Conservation (phyloP, 1,140 invertebrate genomes). For the Drosophila elegans region DNA sequence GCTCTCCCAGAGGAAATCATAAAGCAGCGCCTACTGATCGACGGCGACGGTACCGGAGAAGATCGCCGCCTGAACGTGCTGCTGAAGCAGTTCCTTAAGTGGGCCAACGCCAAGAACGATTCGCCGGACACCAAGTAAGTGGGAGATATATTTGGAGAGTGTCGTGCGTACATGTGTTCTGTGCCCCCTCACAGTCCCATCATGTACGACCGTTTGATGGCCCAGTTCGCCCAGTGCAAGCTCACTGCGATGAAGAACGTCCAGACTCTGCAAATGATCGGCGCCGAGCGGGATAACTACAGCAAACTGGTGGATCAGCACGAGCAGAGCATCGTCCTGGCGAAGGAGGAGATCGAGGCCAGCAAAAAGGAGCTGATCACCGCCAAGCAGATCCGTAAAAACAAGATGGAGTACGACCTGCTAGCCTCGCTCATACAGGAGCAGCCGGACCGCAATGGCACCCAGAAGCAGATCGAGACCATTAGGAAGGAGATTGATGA, state of each 20-base stretch:
- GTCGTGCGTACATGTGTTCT: neutral
- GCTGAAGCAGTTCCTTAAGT: slow-evolving; percentile 95
- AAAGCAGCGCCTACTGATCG: slow-evolving; percentile 93
- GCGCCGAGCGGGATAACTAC: slow-evolving; percentile 94
- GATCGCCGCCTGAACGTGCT: slow-evolving; percentile 94
- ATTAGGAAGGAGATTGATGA: slow-evolving; percentile 90
- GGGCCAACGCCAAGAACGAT: slow-evolving; percentile 91
- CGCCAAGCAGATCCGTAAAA: slow-evolving; percentile 93
- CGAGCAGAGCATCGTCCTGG: slow-evolving; percentile 90
- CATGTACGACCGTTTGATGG: slow-evolving; percentile 92
- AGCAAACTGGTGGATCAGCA: slow-evolving; percentile 91
- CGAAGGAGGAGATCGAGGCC: slow-evolving; percentile 90
- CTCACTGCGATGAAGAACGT: slow-evolving; percentile 94
- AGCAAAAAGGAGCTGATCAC: slow-evolving; percentile 91
- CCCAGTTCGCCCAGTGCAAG: slow-evolving; percentile 94
- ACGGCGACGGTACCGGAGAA: slow-evolving; percentile 98
- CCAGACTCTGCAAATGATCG: slow-evolving; percentile 92
- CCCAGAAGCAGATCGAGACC: slow-evolving; percentile 90
- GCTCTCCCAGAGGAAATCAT: slow-evolving; percentile 93
- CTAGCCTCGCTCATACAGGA: slow-evolving; percentile 95
- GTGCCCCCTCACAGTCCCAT: slow-evolving; percentile 85
- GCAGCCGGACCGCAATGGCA: slow-evolving; percentile 95
- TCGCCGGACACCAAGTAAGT: slow-evolving; percentile 89
- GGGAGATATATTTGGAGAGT: neutral
- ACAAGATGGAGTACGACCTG: slow-evolving; percentile 96